A percentile compares a stretch with the other conserved stretches of the same genome.
Conservation (phyloP, 53 echinoderm and acorn worm species). For the Arbacia lixula region DNA sequence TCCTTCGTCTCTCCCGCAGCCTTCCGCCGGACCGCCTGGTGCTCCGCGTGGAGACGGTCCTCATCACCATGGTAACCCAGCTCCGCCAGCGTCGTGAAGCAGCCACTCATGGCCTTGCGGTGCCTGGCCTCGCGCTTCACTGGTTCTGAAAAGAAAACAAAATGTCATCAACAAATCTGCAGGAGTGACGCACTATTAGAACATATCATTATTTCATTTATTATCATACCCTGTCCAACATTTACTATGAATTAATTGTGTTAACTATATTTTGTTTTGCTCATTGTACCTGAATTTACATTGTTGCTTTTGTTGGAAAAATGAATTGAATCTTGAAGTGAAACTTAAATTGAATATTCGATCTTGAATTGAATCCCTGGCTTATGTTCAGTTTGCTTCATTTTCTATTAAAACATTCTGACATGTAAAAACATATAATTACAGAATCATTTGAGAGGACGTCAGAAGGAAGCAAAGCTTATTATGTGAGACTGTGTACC, state of each 20-base stretch:
- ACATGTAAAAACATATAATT: too few species aligned
- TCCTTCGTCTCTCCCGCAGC: neutral
- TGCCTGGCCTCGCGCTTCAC: slow-evolving; percentile 13
- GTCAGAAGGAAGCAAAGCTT: too few species aligned
- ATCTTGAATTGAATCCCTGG: too few species aligned
- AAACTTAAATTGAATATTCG: neutral
- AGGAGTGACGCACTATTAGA: too few species aligned
- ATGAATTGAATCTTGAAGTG: neutral
- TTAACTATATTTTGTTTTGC: neutral
- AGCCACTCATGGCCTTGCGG: slow-evolving; percentile 11
- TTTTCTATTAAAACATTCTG: too few species aligned
- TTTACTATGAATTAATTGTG: neutral
- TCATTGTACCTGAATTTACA: neutral
- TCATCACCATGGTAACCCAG: neutral
- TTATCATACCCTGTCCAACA: neutral
- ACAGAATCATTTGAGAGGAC: too few species aligned
- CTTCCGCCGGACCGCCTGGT: neutral
- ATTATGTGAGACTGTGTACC: too few species aligned
- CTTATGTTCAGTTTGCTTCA: too few species aligned
- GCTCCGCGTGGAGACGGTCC: neutral
- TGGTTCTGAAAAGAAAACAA: neutral
- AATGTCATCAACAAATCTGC: too few species aligned
- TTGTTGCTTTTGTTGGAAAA: neutral
- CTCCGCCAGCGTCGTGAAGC: neutral
- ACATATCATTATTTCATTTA: too few species aligned